These are phyloP conservation scores for Pelobates cultripes DNA, from an alignment of 2,797 vertebrate genomes.

Conservation along the genomic window DNA sequence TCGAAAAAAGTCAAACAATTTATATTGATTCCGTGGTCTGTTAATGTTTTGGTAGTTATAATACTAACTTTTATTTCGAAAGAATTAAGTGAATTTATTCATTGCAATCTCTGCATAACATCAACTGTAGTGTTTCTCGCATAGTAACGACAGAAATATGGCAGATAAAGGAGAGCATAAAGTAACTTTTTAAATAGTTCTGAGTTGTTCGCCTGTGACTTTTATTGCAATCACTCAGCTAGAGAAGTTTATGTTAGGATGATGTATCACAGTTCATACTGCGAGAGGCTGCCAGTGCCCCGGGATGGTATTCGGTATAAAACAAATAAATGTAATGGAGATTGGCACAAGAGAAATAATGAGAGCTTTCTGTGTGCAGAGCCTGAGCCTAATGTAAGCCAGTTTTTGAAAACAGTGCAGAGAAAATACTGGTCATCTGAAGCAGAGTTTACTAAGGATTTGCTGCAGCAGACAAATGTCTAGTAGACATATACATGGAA, in stretches of 20 bases:
- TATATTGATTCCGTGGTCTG: too few species aligned
- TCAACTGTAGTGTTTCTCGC: not conserved
- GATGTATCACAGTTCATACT: constrained; percentile 5
- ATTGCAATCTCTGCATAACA: not conserved
- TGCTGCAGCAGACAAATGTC: too few species aligned
- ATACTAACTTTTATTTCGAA: too few species aligned
- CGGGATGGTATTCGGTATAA: not conserved
- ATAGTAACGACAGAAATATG: not conserved
- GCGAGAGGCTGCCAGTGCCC: constrained; percentile 7
- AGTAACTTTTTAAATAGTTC: constrained; percentile 11
- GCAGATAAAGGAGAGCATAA: not conserved
- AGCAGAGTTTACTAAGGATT: too few species aligned
- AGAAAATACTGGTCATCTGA: not conserved
- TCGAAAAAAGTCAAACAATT: too few species aligned
- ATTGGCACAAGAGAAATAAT: constrained; percentile 7
- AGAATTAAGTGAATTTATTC: not conserved
- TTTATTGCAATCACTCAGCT: constrained; percentile 12
- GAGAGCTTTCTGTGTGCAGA: not conserved
- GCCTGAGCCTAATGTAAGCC: not conserved
- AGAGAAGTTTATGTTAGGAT: constrained; percentile 30
- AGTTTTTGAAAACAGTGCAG: not conserved
- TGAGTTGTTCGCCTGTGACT: not conserved
- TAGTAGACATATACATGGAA: too few species aligned
- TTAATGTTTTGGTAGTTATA: too few species aligned
- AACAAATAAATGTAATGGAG: constrained; percentile 4